Evolutionary conservation across 2,113 vertebrate genomes (phyloP).

Genomic region (Ploceus nigricollis): DNA sequence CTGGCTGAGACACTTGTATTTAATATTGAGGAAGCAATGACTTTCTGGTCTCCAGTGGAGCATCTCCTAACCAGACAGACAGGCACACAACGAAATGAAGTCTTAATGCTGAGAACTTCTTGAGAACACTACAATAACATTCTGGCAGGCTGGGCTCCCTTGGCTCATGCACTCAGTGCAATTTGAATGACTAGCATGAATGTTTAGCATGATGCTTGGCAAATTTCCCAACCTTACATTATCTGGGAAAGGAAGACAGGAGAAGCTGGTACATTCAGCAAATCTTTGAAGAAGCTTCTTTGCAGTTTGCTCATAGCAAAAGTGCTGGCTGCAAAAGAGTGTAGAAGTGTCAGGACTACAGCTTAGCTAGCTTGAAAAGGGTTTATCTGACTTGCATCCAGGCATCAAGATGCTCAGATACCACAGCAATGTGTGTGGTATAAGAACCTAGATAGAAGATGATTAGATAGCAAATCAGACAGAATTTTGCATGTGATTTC

Average conservation of each 20-base stretch:
- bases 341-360: neutral
- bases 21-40: neutral
- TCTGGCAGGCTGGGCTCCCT: constrained; percentile 32
- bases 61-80: constrained; percentile 11
- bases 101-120: neutral
- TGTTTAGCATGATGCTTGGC: constrained; percentile 48
- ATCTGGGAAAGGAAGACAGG: constrained; percentile 3
- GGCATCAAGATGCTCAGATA: constrained; percentile 50
- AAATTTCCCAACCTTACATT: constrained; percentile 36
- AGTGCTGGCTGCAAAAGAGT: neutral
- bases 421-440: constrained; percentile 51
- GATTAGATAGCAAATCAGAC: constrained; percentile 41
- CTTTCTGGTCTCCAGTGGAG: neutral
- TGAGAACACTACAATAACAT: constrained; percentile 4
- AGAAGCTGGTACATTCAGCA: neutral
- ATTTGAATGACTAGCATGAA: constrained; percentile 41
- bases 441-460: constrained; percentile 48
- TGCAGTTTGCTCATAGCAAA: neutral
- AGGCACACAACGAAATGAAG: constrained; percentile 24
- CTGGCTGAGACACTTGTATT: neutral
- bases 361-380: neutral
- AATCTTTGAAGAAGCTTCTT: constrained; percentile 35
- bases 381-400: constrained; percentile 44
- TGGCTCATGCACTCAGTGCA: constrained; percentile 16
- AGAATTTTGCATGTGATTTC: constrained; percentile 60